Evolutionary conservation across 1,140 invertebrate species (phyloP).

Genomic region (Scylla paramamosain): DNA sequence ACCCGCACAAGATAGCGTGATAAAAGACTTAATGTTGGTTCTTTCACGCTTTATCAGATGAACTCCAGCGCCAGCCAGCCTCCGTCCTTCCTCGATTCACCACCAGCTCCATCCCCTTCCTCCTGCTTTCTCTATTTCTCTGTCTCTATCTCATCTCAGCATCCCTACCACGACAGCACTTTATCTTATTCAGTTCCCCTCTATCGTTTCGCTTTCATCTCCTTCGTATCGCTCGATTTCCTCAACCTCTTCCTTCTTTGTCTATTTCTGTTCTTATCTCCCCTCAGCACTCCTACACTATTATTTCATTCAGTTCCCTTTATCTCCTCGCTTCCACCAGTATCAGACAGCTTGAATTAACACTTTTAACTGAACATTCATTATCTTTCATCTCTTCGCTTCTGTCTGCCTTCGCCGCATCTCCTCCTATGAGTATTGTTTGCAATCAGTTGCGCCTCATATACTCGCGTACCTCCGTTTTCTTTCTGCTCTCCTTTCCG

Average conservation of each 20-base stretch:
- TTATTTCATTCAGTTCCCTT: background rate
- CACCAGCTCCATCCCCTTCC: background rate
- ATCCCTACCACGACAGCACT: too few species aligned
- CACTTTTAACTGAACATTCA: background rate
- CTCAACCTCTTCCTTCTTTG: too few species aligned
- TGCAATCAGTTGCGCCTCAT: background rate
- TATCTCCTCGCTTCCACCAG: background rate
- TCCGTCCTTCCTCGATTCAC: too few species aligned
- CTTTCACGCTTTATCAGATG: background rate
- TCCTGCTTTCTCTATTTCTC: background rate
- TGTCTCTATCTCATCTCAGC: background rate
- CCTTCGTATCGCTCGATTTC: too few species aligned
- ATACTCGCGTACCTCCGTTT: too few species aligned
- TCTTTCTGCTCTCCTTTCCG: too few species aligned
- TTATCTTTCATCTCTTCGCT: background rate
- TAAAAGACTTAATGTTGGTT: slow-evolving; percentile 24
- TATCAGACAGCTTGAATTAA: background rate
- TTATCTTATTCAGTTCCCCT: too few species aligned
- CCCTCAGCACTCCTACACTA: background rate
- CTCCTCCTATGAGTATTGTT: background rate
- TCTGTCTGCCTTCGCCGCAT: background rate
- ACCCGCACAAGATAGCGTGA: background rate
- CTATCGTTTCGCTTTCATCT: too few species aligned
- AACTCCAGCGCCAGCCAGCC: background rate
- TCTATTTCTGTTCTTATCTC: too few species aligned